Evolutionary conservation across 2,888 invertebrate species (phyloP).

Genomic region (Panorpa germanica): DNA sequence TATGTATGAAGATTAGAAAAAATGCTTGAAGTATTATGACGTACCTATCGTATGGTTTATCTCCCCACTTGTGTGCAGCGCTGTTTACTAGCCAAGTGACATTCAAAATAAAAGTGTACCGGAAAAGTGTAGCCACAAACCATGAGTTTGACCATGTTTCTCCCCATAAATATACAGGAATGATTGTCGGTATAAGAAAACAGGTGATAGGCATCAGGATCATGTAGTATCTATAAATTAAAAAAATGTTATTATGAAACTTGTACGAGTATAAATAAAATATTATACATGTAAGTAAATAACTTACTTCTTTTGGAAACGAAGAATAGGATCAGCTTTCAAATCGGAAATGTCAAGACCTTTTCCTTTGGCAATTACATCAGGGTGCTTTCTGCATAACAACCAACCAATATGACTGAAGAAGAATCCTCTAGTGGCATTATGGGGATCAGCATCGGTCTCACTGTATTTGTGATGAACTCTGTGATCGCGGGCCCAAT

Average conservation of each 20-base stretch:
- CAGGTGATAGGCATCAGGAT: conserved; percentile 52
- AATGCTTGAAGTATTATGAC: conserved; percentile 13
- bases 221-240: conserved; percentile 44
- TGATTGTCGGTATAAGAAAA: conserved; percentile 55
- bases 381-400: conserved; percentile 75
- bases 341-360: conserved; percentile 73
- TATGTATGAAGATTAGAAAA: conserved; percentile 2
- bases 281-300: background rate
- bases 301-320: conserved; percentile 73
- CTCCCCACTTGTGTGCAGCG: conserved; percentile 67
- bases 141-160: conserved; percentile 48
- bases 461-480: conserved; percentile 89
- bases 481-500: conserved; percentile 66
- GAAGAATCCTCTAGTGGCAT: conserved; percentile 84
- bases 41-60: conserved; percentile 54
- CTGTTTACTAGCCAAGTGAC: conserved; percentile 85
- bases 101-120: conserved; percentile 65
- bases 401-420: conserved; percentile 95
- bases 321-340: conserved; percentile 59
- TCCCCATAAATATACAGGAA: conserved; percentile 62
- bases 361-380: conserved; percentile 72
- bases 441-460: conserved; percentile 87
- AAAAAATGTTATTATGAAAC: conserved; percentile 4
- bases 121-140: conserved; percentile 50
- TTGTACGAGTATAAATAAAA: conserved; percentile 4